Base-by-base conservation (phyloP, 1,140 invertebrate species). In the Bombus turneri region DNA sequence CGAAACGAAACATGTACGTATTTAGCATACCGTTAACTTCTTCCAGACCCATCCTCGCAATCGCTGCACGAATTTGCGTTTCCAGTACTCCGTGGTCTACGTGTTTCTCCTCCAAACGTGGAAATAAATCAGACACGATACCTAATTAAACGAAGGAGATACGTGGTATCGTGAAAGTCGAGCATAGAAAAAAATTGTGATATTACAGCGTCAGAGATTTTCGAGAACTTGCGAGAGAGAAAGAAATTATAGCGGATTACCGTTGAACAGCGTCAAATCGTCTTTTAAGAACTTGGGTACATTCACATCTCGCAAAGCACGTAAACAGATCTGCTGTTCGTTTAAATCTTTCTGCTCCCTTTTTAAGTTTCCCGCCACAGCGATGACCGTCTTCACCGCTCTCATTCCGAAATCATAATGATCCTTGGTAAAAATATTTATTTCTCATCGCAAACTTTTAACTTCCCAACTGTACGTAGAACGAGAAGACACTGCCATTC, bases 101-200 rank as follows among this genome's bases (percentile, higher is more conserved):
- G 28, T 92, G 90, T 74, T 96, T 96, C 80, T 97, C 95, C 15
- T 95, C 93, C 62, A 97, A 94, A n/a, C 95, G 95, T 0, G 97
- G 97, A 93, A 98, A 98, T 41, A 98, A 92, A 93, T 98, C 97
- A 6, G 96, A 96, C 3, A 97, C 96, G 83, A 98, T 98, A 73
- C 97, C 97, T 95, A 1, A n/a, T 59, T 22, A 10, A 31, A 9
- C n/a, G 15, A 1, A 75, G 31, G 22, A 28, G 12, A 75, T n/a
- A 18, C 53, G 4, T 0, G 47, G 5, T 6, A 53, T 6, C 0
- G 47, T 6, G 47, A 53, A 18, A 47, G 5, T 6, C 0, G 15
- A 47, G 43, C 43, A 15, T 15, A 47, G 15, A 47, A 18, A 5
- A 0, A 47, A 47, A 15, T 15, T 15, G 43, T 3, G 25, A 3